Base-by-base conservation (phyloP, 2,888 invertebrate genomes). In the Caenorhabditis sp. region DNA sequence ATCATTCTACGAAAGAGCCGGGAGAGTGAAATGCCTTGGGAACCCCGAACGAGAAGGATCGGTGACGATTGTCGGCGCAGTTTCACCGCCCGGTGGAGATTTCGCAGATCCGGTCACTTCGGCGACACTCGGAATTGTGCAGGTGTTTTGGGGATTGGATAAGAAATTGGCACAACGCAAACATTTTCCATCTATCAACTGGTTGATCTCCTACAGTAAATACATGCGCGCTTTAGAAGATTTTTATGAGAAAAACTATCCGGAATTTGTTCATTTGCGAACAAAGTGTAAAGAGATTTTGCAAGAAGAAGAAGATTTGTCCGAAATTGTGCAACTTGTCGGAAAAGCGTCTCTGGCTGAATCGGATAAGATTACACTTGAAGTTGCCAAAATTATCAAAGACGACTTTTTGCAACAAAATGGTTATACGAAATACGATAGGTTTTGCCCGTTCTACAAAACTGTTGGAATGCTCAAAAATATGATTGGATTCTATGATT, bases 101-200 rank as follows among this genome's bases (percentile, higher is more conserved):
- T 99, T 99, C 92, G 97, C 99, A n/a, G 99, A 99, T 92, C 99
- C 99, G 61, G 99, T 99, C 64, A 99, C 99, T 1, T 95, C 97
- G 0, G 97, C 99, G 69, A 99, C 99, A n/a, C 92, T 99, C 74
- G 94, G 86, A 77, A 97, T 99, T 89, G 97, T 97, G 74, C 97
- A 97, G 90, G 86, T 86, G 71, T 85, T 85, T 79, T 85, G 85
- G 86, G 86, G 85, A 66, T 77, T 85, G 65, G 85, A 85, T 76
- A 86, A 85, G 80, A 86, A 85, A 67, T 76, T 85, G 54, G 86
- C 86, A 0, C 99, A 99, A 91, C 92, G 99, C 83, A 99, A 99
- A 89, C 99, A 99, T 91, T 99, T 99, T 92, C 99, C 99, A 72
- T 96, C 97, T 83, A 95, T 99, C 91, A 99, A 99, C 91, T 99